phyloP scores from a whole-genome alignment of 1,140 invertebrate species.

The Meteorus sp. region DNA sequence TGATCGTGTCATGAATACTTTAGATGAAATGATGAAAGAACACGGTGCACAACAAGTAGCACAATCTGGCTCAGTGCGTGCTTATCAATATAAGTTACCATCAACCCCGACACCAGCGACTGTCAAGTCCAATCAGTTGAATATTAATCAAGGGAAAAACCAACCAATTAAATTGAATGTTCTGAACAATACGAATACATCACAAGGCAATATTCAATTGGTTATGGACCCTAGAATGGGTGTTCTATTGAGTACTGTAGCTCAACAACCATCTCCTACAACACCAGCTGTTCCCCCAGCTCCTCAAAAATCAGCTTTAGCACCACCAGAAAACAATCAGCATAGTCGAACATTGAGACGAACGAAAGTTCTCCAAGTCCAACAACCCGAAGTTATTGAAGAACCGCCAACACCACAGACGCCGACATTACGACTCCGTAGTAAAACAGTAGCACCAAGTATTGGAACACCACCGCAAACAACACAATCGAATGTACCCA shows the following conservation, averaged over 20 bases:
- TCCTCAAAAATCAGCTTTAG: constrained; percentile 34
- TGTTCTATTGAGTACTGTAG: constrained; percentile 56
- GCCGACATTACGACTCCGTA: constrained; percentile 16
- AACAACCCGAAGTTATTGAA: constrained; percentile 49
- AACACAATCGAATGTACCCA: constrained; percentile 33
- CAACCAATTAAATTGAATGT: constrained; percentile 54
- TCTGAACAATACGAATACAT: constrained; percentile 44
- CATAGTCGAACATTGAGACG: constrained; percentile 34
- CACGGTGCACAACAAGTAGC: constrained; percentile 48
- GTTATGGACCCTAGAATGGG: constrained; percentile 61
- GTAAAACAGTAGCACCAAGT: background rate
- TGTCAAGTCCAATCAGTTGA: constrained; percentile 1
- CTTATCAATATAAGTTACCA: constrained; percentile 50
- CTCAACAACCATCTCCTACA: constrained; percentile 32
- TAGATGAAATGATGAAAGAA: constrained; percentile 53
- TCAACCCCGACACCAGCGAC: background rate
- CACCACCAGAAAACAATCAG: background rate
- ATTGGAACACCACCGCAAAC: background rate
- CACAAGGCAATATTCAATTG: constrained; percentile 57
- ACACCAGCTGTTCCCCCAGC: background rate
- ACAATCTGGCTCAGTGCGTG: constrained; percentile 46
- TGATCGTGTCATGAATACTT: constrained; percentile 42
- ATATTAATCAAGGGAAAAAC: constrained; percentile 34
- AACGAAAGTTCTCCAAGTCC: constrained; percentile 37
- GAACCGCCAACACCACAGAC: constrained; percentile 36